Evolutionary conservation across 1,140 invertebrate genomes (phyloP), one percentile per base, ranked within the genome.

Genomic region (Drosophila mayri): DNA sequence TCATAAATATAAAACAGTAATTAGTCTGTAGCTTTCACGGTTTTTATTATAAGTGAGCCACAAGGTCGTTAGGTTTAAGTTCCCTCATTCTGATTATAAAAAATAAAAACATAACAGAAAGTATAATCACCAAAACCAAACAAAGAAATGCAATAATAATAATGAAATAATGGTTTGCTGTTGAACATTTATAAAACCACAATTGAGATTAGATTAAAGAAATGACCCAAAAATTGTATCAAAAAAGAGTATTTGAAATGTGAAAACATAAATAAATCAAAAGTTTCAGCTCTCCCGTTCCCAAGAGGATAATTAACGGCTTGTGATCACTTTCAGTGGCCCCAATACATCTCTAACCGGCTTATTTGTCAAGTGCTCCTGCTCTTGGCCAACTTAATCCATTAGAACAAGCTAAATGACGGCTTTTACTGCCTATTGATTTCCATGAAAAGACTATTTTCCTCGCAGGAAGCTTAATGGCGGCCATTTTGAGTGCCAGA

Each of bases 401-500:
- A 30, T 60, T 62, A 65, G 11, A 60, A 28, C 49, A 12, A 22
- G 18, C 32, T 14, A 25, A 66, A 63, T 49, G 59, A 65, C 65
- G 30, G 14, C 35, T 49, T 47, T 67, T 35, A 65, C 20, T 43
- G 32, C 55, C 44, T 61, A 74, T 74, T 61, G 71, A 74, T 74
- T 73, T 50, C 55, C 55, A 52, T 50, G 46, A 61, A 60, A 73
- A 46, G 40, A 16, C 47, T 37, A 62, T 62, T 62, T 76, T 60
- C 20, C 35, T 25, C 14, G 11, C 44, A 40, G 65, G 30, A 72
- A 50, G 44, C 70, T 74, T 52, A 57, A 54, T 59, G 73, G 61
- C 64, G 43, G 74, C 40, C 63, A 76, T 76, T 75, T 76, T 77
- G 49, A 38, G 41, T 68, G 44, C 37, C 63, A 41, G 37, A 50